Evolutionary conservation across 2,888 invertebrate genomes (phyloP).

Genomic region (Rugalucina vietnamica): DNA sequence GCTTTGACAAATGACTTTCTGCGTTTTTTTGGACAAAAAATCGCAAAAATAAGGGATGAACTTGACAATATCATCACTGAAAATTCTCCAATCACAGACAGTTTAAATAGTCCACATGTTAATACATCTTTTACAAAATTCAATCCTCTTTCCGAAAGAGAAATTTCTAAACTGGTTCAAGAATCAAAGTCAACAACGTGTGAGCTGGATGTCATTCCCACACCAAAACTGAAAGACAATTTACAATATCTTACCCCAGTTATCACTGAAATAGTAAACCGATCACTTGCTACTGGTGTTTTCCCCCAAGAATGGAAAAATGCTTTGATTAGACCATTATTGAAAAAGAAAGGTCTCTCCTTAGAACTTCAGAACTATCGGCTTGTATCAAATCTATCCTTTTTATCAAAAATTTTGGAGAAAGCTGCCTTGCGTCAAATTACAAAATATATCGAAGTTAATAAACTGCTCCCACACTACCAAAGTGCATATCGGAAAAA

Average conservation of each 20-base stretch:
- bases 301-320: constrained; percentile 44
- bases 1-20: constrained; percentile 41
- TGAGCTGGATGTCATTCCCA: constrained; percentile 32
- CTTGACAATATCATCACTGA: constrained; percentile 25
- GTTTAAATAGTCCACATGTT: neutral
- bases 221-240: constrained; percentile 37
- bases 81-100: neutral
- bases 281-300: constrained; percentile 26
- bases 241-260: constrained; percentile 19
- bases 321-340: constrained; percentile 33
- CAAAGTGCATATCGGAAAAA: constrained; percentile 49
- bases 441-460: constrained; percentile 26
- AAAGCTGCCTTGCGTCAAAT: constrained; percentile 39
- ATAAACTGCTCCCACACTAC: constrained; percentile 34
- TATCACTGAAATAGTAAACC: constrained; percentile 34
- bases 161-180: constrained; percentile 28
- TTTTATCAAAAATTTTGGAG: constrained; percentile 43
- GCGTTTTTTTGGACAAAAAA: constrained; percentile 25
- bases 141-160: constrained; percentile 16
- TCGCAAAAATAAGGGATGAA: constrained; percentile 23
- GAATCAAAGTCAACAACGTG: constrained; percentile 32
- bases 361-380: constrained; percentile 40
- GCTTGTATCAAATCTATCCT: constrained; percentile 43
- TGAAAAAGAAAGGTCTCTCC: constrained; percentile 43
- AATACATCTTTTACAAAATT: constrained; percentile 6